Evolutionary conservation across 2,888 invertebrate species (phyloP), one percentile per base, ranked within the genome.

Genomic region (Thalpophila matura): DNA sequence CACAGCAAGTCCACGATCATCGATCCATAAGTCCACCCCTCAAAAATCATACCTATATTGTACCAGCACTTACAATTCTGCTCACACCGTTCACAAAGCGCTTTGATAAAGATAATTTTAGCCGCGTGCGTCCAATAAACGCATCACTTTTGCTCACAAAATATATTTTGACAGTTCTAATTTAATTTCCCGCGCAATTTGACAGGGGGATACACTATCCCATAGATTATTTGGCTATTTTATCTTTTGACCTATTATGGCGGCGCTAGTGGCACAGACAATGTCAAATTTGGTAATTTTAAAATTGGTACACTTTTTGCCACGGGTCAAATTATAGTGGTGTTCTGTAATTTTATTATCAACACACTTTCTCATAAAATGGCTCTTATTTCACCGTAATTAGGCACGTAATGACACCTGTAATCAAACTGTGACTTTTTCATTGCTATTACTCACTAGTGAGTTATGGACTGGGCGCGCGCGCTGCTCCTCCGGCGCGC

Each of bases 91-190:
- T 20, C 20, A 38, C 46, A 71, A 70, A 68, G 33, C 14, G 18
- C 22, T 64, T 33, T 57, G 24, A 58, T 58, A 26, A 50, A 63
- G 47, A 71, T 71, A 76, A 66, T 70, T 56, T 33, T n/a, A 42
- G 63, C 16, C 79, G 37, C 72, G 78, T 79, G 78, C 46, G 26
- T 55, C 51, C 55, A 79, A 74, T 78, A 71, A 74, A 54, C 43
- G 18, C 50, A 35, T 62, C 61, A 60, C 51, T 58, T 65, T 61
- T 38, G 40, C n/a, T 51, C 31, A 49, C 45, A 58, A 79, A 81
- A 86, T 77, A 65, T 85, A 79, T 85, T 86, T 85, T 81, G 86
- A 84, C 82, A 83, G 76, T 50, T 62, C 33, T 84, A 85, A 86
- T 83, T 81, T 57, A 72, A 75, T 77, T 65, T 49, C 51, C 60